Evolutionary conservation across 2,113 vertebrate species (phyloP).

Genomic region (Calcarius ornatus): DNA sequence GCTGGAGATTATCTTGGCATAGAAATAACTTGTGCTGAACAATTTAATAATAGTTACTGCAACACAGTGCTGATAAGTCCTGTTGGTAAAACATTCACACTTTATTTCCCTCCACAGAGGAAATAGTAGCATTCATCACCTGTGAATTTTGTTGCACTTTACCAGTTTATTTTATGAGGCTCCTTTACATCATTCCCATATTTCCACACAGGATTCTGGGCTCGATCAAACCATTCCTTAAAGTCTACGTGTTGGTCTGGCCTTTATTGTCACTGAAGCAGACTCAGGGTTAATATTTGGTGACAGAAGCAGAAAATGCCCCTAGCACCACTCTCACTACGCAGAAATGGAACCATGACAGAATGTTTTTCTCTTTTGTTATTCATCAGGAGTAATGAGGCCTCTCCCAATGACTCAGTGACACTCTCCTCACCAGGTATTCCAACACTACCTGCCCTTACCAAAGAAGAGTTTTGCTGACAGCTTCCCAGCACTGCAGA

Average conservation of each 20-base stretch:
- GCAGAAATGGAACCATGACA: background rate
- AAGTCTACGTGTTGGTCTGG: background rate
- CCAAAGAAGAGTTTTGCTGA: background rate
- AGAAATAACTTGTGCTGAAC: background rate
- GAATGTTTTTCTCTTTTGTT: background rate
- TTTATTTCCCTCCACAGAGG: background rate
- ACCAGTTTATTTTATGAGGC: background rate
- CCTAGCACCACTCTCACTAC: accelerated
- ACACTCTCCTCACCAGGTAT: background rate
- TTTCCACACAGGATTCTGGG: background rate
- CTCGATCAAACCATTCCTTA: background rate
- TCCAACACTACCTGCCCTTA: background rate
- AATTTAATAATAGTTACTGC: background rate
- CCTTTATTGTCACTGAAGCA: background rate
- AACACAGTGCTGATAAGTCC: background rate
- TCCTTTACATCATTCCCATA: background rate
- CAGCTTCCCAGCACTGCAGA: background rate
- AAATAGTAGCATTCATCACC: background rate
- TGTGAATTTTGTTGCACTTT: background rate
- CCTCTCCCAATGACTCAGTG: background rate
- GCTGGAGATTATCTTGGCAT: background rate
- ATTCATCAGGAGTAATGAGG: background rate
- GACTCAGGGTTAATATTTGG: background rate
- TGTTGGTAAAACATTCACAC: background rate
- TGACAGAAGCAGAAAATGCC: background rate